phyloP scores from a whole-genome alignment of 92 coral and sea anemone genomes.

The Bergia puertoricense region DNA sequence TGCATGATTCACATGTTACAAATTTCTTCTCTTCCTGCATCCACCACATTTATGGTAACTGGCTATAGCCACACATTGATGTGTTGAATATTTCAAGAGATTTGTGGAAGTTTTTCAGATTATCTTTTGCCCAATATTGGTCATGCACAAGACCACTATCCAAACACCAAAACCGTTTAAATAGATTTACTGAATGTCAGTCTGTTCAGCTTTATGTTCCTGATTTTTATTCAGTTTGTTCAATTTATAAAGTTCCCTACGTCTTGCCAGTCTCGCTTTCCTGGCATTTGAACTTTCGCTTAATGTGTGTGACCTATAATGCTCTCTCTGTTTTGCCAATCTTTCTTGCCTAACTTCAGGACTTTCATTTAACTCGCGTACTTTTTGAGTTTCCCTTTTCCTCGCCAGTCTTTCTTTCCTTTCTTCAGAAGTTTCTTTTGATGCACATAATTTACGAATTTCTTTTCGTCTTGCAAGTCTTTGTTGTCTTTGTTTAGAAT shows the following conservation, averaged over 20 bases:
- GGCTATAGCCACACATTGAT: slow-evolving; percentile 40
- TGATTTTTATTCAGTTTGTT: too few relatives aligned
- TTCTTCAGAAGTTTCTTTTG: background rate
- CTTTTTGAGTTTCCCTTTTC: background rate
- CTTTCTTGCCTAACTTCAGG: background rate
- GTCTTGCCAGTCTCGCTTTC: slow-evolving; percentile 16
- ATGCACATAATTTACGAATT: too few relatives aligned
- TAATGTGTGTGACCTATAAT: background rate
- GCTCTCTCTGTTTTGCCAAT: background rate
- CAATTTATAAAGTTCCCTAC: too few relatives aligned
- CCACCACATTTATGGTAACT: background rate
- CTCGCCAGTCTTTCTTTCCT: slow-evolving; percentile 4
- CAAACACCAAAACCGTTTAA: too few relatives aligned
- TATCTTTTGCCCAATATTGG: slow-evolving; percentile 36
- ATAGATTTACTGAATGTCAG: too few relatives aligned
- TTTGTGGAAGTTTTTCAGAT: slow-evolving; percentile 52
- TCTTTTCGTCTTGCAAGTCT: too few relatives aligned
- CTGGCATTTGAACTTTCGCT: slow-evolving; percentile 18
- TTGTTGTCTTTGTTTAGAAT: too few relatives aligned
- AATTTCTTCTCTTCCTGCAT: background rate
- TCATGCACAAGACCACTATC: slow-evolving; percentile 25
- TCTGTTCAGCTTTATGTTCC: too few relatives aligned
- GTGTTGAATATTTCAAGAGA: slow-evolving; percentile 53
- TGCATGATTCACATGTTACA: background rate
- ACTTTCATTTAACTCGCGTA: slow-evolving; percentile 17